These are phyloP conservation scores for Lycaena phlaeas DNA, from an alignment of 2,888 invertebrate species.

Conservation along the genomic window DNA sequence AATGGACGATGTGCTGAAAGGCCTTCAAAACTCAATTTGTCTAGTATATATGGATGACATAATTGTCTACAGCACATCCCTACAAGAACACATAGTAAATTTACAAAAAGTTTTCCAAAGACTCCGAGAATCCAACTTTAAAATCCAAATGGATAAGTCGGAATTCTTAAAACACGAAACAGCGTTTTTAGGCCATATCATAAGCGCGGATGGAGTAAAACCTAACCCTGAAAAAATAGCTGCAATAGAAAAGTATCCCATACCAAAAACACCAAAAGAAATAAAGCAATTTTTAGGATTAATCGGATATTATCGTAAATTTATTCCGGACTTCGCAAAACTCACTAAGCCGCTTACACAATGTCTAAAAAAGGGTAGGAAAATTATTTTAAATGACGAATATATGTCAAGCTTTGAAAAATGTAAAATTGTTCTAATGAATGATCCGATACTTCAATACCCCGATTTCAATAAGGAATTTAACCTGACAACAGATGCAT, in stretches of 20 bases:
- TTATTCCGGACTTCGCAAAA: slow-evolving; percentile 24
- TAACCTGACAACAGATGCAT: slow-evolving; percentile 21
- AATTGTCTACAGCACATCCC: slow-evolving; percentile 23
- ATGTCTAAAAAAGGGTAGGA: slow-evolving; percentile 15
- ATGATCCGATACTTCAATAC: slow-evolving; percentile 16
- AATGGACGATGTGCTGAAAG: slow-evolving; percentile 27
- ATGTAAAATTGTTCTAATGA: slow-evolving; percentile 19
- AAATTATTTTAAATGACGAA: slow-evolving; percentile 8
- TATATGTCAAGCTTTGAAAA: slow-evolving; percentile 18
- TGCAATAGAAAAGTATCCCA: slow-evolving; percentile 22
- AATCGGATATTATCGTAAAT: slow-evolving; percentile 25
- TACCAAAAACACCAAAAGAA: slow-evolving; percentile 23
- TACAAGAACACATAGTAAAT: slow-evolving; percentile 24
- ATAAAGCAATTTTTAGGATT: slow-evolving; percentile 26
- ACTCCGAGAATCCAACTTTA: slow-evolving; percentile 22
- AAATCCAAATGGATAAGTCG: slow-evolving; percentile 25
- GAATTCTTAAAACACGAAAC: slow-evolving; percentile 19
- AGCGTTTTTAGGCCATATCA: slow-evolving; percentile 21
- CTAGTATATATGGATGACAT: slow-evolving; percentile 31
- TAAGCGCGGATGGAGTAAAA: slow-evolving; percentile 23
- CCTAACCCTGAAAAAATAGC: slow-evolving; percentile 24
- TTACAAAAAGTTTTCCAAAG: slow-evolving; percentile 21
- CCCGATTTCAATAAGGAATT: slow-evolving; percentile 22
- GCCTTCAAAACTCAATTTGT: slow-evolving; percentile 21
- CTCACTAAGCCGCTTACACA: slow-evolving; percentile 17